Conservation (phyloP, 2,113 vertebrate genomes). For the Ophiodon elongatus region DNA sequence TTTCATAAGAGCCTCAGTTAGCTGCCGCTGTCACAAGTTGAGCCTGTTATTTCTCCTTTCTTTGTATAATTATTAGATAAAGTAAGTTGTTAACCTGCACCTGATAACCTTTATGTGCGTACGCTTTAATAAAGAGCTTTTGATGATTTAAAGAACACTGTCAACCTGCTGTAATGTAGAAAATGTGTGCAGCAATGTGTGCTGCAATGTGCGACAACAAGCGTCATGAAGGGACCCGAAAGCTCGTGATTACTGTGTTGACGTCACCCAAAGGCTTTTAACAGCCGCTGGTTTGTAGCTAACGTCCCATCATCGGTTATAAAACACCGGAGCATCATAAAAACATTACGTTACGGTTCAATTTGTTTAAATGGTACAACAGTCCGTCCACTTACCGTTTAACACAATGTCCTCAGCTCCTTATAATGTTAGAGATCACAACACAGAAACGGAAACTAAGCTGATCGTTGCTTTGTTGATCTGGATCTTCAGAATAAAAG, state of each 20-base stretch:
- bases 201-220: no score
- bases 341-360: no score
- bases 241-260: background rate
- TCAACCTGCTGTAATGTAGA: background rate
- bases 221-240: no score
- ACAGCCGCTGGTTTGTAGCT: background rate
- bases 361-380: background rate
- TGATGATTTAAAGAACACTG: background rate
- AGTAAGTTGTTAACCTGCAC: background rate
- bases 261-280: background rate
- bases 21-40: no score
- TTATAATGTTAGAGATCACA: rapidly evolving
- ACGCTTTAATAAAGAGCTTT: background rate
- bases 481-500: background rate
- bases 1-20: no score
- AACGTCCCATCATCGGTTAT: background rate
- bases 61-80: no score
- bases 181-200: no score
- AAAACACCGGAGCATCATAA: background rate
- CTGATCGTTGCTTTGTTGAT: background rate
- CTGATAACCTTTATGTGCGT: background rate
- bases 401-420: rapidly evolving
- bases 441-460: background rate
- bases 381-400: background rate
- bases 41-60: no score